Conservation (phyloP, 1,140 invertebrate genomes). For the Teleopsis dalmanni region DNA sequence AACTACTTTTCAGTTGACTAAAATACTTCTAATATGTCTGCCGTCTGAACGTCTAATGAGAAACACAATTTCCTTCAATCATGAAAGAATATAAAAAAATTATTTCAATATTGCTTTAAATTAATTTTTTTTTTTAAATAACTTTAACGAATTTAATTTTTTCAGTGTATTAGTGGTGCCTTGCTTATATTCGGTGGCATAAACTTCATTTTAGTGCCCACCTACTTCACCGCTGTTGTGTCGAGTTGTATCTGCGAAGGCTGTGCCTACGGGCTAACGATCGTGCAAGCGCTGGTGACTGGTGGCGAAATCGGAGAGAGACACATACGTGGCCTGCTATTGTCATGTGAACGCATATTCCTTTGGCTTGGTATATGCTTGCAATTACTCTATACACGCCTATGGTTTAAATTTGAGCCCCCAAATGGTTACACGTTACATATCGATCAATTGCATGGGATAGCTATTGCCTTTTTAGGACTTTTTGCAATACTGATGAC, state of each 20-base stretch:
- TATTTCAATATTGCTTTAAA: constrained; percentile 15
- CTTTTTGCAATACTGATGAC: constrained; percentile 23
- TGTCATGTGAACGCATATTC: constrained; percentile 28
- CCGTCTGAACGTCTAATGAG: too few relatives aligned
- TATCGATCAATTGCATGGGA: constrained; percentile 33
- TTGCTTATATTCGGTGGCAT: constrained; percentile 27
- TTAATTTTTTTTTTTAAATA: too few relatives aligned
- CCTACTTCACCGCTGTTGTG: constrained; percentile 14
- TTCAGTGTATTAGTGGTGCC: constrained; percentile 23
- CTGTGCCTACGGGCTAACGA: constrained; percentile 28
- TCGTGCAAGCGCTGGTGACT: constrained; percentile 25
- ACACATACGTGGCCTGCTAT: constrained; percentile 23
- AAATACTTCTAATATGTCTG: too few relatives aligned
- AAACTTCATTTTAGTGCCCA: constrained; percentile 23
- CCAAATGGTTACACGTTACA: constrained; percentile 19
- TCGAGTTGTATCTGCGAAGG: constrained; percentile 30
- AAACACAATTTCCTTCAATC: not conserved
- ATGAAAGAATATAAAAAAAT: not conserved
- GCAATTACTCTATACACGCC: constrained; percentile 30
- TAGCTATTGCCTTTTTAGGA: constrained; percentile 23
- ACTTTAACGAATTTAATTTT: too few relatives aligned
- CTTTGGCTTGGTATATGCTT: constrained; percentile 33
- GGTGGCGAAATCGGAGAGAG: constrained; percentile 27
- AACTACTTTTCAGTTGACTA: too few relatives aligned
- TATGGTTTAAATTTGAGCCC: constrained; percentile 30